A percentile compares a stretch with the other conserved stretches of the same genome.
phyloP scores from a whole-genome alignment of 2,113 vertebrate species.

The Brachyhypopomus gauderio region DNA sequence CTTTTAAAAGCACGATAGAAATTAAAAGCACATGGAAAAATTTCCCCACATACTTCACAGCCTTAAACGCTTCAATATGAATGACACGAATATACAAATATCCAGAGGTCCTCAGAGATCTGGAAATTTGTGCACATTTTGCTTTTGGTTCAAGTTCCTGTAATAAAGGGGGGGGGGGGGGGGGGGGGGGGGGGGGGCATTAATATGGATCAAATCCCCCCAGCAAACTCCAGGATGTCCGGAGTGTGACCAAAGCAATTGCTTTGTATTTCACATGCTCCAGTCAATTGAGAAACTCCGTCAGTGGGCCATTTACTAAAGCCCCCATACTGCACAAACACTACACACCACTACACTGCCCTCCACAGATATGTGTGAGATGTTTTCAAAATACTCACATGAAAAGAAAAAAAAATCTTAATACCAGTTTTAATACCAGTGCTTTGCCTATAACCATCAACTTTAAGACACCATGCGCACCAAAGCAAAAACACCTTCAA shows the following conservation, averaged over 20 bases:
- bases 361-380: too few species aligned
- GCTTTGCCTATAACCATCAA: not conserved
- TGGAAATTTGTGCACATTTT: slow-evolving; percentile 55
- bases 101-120: slow-evolving; percentile 48
- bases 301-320: too few species aligned
- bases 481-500: slow-evolving; percentile 18
- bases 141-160: slow-evolving; percentile 41
- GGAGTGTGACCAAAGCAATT: too few species aligned
- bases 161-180: slow-evolving; percentile 28
- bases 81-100: slow-evolving; percentile 50
- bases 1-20: slow-evolving; percentile 69
- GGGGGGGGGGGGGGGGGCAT: not conserved
- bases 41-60: slow-evolving; percentile 54
- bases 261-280: too few species aligned
- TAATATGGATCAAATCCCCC: slow-evolving; percentile 41
- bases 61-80: slow-evolving; percentile 51
- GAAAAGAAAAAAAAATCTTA: not conserved
- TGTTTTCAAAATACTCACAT: too few species aligned
- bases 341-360: too few species aligned
- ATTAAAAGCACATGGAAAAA: slow-evolving; percentile 72
- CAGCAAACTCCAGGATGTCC: slow-evolving; percentile 17
- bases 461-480: slow-evolving; percentile 41
- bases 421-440: not conserved
- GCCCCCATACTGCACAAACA: too few species aligned
- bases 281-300: too few species aligned